Percentiles rank a stretch among this genome's conserved stretches.
Evolutionary conservation across 2,888 invertebrate species (phyloP).

Genomic region (Pollenia griseotomentosa): DNA sequence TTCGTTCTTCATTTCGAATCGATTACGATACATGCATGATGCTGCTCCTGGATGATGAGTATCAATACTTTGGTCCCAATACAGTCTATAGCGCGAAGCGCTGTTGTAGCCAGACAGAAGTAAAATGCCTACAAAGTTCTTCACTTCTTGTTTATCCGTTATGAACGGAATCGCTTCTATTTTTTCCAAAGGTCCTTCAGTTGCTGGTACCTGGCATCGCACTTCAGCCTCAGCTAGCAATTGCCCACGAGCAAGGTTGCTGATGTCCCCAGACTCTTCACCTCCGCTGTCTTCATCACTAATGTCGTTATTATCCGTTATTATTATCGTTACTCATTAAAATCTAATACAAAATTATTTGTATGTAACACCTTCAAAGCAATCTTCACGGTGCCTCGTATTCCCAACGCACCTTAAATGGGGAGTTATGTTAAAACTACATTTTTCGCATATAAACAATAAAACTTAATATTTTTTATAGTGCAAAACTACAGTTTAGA

Average conservation of each 20-base stretch:
- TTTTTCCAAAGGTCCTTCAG: conserved; percentile 7
- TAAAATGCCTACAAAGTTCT: conserved; percentile 11
- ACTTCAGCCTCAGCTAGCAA: conserved; percentile 31
- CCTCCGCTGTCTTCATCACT: not conserved
- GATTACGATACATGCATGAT: not conserved
- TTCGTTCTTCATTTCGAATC: not conserved
- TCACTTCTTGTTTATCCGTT: not conserved
- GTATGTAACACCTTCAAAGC: too few species aligned
- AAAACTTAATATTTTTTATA: too few species aligned
- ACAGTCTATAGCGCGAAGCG: conserved; percentile 14
- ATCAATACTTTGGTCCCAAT: conserved; percentile 29
- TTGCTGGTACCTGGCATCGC: conserved; percentile 19
- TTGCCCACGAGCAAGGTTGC: conserved; percentile 12
- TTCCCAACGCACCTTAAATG: not conserved
- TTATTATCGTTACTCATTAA: too few species aligned
- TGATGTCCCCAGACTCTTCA: conserved; percentile 8
- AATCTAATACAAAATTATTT: too few species aligned
- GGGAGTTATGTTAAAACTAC: not conserved
- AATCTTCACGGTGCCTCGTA: too few species aligned
- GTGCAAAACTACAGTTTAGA: too few species aligned
- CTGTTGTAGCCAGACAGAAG: conserved; percentile 21
- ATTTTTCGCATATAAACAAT: too few species aligned
- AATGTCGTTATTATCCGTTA: too few species aligned
- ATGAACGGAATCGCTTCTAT: conserved; percentile 4
- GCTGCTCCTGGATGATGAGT: not conserved